phyloP scores from a whole-genome alignment of 1,140 invertebrate species.

The Aphaenogaster rudis region DNA sequence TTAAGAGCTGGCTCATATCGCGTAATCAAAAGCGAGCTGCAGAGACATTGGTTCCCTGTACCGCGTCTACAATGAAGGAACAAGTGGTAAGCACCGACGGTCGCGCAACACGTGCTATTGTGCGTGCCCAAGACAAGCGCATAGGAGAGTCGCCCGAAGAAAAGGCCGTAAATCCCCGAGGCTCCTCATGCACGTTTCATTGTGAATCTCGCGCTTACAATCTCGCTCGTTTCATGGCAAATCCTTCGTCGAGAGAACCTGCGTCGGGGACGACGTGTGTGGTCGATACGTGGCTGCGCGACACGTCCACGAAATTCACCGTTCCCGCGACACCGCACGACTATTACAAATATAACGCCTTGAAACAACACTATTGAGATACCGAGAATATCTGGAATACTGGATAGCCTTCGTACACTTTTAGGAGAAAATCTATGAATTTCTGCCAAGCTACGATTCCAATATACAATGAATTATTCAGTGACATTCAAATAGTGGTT shows the following conservation, averaged over 20 bases:
- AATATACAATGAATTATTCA: neutral
- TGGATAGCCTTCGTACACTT: neutral
- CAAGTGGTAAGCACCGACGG: constrained; percentile 74
- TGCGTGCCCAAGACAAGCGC: constrained; percentile 69
- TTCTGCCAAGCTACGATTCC: neutral
- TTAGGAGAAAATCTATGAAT: neutral
- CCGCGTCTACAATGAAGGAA: constrained; percentile 69
- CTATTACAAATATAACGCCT: constrained; percentile 74
- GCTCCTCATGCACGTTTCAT: constrained; percentile 76
- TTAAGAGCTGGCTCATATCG: constrained; percentile 71
- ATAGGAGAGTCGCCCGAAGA: constrained; percentile 74
- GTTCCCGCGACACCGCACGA: constrained; percentile 79
- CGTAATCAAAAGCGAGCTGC: constrained; percentile 74
- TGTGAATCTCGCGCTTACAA: constrained; percentile 78
- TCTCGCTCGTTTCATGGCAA: constrained; percentile 79
- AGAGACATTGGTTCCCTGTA: constrained; percentile 72
- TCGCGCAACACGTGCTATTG: constrained; percentile 77
- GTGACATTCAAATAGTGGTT: neutral
- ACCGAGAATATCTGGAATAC: neutral
- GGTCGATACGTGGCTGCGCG: constrained; percentile 66
- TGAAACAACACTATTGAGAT: no score
- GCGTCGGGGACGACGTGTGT: constrained; percentile 78
- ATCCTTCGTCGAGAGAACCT: constrained; percentile 77
- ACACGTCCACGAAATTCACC: constrained; percentile 81
- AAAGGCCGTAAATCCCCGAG: constrained; percentile 79